Conservation (phyloP, 1,140 invertebrate species). For the Cyclargus thomasi region DNA sequence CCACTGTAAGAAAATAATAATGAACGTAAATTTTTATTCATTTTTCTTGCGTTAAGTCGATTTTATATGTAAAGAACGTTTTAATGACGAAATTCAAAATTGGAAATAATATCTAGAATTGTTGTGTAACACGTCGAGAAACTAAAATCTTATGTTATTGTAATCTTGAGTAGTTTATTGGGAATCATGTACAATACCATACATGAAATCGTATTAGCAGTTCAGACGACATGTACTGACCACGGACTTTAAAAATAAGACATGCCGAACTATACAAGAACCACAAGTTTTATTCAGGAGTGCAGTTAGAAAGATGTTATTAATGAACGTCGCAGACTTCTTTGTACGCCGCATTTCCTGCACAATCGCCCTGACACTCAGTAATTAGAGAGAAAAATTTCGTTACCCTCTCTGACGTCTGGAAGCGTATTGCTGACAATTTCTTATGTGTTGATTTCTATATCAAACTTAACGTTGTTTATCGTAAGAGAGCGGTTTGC, state of each 20-base stretch:
- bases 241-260: no score
- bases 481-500: no score
- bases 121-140: background rate
- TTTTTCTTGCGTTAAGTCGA: background rate
- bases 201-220: no score
- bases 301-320: constrained; percentile 72
- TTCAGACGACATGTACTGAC: no score
- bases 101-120: no score
- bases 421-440: constrained; percentile 36
- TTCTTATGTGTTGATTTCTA: no score
- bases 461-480: no score
- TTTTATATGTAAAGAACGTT: background rate
- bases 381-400: constrained; percentile 73
- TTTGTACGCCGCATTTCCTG: constrained; percentile 67
- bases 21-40: background rate
- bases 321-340: constrained; percentile 68
- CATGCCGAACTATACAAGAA: background rate
- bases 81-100: background rate
- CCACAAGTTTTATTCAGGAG: constrained; percentile 66
- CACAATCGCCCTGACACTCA: constrained; percentile 69
- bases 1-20: background rate
- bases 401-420: constrained; percentile 53
- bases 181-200: no score
- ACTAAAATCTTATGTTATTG: no score
- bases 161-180: no score